Conservation (phyloP, 1,140 invertebrate genomes). For the Phthorimaea operculella region DNA sequence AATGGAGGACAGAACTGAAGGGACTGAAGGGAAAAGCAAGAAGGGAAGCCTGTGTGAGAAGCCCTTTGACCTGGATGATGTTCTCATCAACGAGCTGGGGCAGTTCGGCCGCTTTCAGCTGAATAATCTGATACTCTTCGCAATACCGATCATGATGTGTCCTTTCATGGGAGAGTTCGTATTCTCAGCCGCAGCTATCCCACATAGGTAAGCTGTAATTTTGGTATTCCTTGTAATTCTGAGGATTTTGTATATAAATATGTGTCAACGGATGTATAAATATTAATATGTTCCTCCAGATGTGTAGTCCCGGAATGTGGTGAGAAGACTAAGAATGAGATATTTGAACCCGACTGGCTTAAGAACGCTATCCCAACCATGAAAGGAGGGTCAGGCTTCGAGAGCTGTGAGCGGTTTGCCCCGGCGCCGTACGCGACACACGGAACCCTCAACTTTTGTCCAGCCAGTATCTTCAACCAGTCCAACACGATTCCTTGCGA, state of each 20-base stretch:
- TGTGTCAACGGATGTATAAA: neutral
- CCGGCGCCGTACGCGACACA: slow-evolving; percentile 19
- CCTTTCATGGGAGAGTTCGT: slow-evolving; percentile 50
- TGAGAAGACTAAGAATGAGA: slow-evolving; percentile 21
- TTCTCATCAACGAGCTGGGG: slow-evolving; percentile 43
- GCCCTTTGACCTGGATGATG: slow-evolving; percentile 37
- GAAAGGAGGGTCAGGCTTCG: slow-evolving; percentile 13
- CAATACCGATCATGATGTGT: slow-evolving; percentile 40
- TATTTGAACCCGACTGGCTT: slow-evolving; percentile 41
- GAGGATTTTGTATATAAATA: neutral
- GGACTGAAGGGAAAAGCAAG: neutral
- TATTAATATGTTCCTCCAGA: slow-evolving; percentile 23
- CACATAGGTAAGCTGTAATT: slow-evolving; percentile 33
- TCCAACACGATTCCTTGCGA: slow-evolving; percentile 30
- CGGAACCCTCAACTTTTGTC: slow-evolving; percentile 34
- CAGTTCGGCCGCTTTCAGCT: slow-evolving; percentile 47
- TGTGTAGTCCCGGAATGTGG: slow-evolving; percentile 55
- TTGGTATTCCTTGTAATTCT: no score
- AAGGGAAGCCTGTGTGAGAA: slow-evolving; percentile 12
- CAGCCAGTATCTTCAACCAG: slow-evolving; percentile 30
- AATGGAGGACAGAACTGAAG: no score
- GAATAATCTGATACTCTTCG: slow-evolving; percentile 30
- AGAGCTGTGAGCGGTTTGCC: slow-evolving; percentile 39
- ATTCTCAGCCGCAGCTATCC: slow-evolving; percentile 46
- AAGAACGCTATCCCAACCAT: slow-evolving; percentile 37